Evolutionary conservation across 2,888 invertebrate species (phyloP), one percentile per base, ranked within the genome.

Genomic region (Catocala sponsa): DNA sequence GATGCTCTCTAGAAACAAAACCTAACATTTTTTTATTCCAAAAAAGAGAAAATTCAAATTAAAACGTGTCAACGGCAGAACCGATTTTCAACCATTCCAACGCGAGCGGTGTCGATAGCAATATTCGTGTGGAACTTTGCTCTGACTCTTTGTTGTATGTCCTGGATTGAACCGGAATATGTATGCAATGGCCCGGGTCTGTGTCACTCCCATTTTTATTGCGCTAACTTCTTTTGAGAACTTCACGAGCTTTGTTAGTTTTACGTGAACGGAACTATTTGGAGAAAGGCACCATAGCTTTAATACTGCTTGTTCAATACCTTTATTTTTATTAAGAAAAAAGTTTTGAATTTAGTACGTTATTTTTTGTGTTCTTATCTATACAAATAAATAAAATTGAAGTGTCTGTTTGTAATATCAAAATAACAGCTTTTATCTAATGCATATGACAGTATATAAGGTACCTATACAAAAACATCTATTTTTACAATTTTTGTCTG

Each of bases 51-150:
- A 72, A 74, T 77, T 76, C 79, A 83, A 86, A 85, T 87, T 84
- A 85, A 87, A 86, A 87, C 81, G 83, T 85, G 86, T 84, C 86
- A 86, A 73, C 69, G 72, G 62, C 83, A 84, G 81, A 76, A 75
- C 66, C 68, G 74, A 74, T 79, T 74, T 70, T 64, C 53, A 72
- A 68, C 68, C 62, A 63, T 68, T 67, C 44, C 60, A 12, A 70
- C 67, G 58, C 70, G 65, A 72, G 60, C 35, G 70, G 80, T 83
- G 80, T 81, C 79, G 83, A 83, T 83, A 76, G 78, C 81, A 78
- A 78, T 75, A 67, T 72, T 72, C 69, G 68, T 61, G 57, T 76
- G 53, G 65, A 68, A 70, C 65, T 75, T 77, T 72, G 70, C 63
- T 70, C 51, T 68, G 69, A 55, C 66, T 68, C 70, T 78, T 76